Conservation (phyloP, 2,113 vertebrate species). For the Recurvirostra avosetta region DNA sequence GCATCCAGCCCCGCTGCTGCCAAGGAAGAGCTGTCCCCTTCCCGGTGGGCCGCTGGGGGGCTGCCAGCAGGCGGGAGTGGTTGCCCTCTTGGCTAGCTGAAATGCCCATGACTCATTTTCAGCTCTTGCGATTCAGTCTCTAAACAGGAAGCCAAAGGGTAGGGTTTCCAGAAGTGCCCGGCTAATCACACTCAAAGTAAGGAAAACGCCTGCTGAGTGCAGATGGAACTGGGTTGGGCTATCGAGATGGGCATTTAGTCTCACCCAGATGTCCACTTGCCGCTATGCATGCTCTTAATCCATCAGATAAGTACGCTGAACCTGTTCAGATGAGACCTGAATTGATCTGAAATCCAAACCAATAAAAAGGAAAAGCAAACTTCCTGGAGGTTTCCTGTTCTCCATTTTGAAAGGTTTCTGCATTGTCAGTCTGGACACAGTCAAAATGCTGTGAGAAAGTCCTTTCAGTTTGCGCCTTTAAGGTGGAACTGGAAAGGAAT, state of each 20-base stretch:
- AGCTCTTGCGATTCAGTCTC: not conserved
- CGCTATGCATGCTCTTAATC: not conserved
- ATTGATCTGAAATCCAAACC: not conserved
- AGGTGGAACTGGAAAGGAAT: not conserved
- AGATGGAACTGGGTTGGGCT: not conserved
- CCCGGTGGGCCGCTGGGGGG: not conserved
- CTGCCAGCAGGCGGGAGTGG: not conserved
- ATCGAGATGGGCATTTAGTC: not conserved
- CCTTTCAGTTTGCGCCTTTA: not conserved
- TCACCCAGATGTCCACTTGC: not conserved
- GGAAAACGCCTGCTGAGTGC: not conserved
- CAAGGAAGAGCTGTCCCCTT: not conserved
- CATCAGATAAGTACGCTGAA: not conserved
- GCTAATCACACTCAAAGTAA: not conserved
- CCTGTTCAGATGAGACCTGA: not conserved
- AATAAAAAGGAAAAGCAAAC: not conserved
- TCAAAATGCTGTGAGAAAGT: not conserved
- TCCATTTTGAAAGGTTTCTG: conserved; percentile 7
- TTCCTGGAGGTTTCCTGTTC: not conserved
- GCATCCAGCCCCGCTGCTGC: not conserved
- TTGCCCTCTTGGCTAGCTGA: not conserved
- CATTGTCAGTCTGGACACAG: not conserved
- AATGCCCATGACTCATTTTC: not conserved
- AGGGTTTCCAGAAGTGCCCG: not conserved
- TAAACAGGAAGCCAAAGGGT: not conserved